Evolutionary conservation across 2,797 vertebrate genomes (phyloP), one percentile per base, ranked within the genome.

Genomic region (Bucorvus abyssinicus): DNA sequence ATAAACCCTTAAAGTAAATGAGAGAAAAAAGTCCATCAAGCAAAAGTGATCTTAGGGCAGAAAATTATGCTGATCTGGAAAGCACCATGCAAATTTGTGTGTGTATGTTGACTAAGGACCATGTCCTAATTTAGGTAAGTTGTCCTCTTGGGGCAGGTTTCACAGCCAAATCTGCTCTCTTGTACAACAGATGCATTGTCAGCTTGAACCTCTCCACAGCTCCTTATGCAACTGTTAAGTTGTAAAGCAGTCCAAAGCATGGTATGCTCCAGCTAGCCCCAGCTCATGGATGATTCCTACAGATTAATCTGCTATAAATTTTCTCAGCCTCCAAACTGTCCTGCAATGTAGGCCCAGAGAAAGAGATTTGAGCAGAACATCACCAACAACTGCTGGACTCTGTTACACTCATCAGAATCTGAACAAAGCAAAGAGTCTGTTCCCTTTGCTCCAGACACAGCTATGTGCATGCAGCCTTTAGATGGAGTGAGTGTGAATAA

Each of bases 371-470:
- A 89, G 49, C 67, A 83, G 42, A 65, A 81, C 53, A 50, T 52
- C 42, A 32, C 14, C 52, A 64, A 2, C 44, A 73, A 17, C 26
- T 0, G 0, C 80, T 34, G 59, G 13, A 38, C 52, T 87, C 63
- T 50, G 57, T 74, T 38, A 56, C 24, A 17, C 6, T 6, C 78
- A 74, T 59, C 75, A 89, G 63, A 74, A 87, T 34, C 49, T 63
- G 68, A 92, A 60, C 63, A 92, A 49, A 93, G 74, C 32, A 34
- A 42, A 75, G 64, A 38, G 80, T 87, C 78, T 92, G 64, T 38
- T 45, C 65, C 2, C 1, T 16, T 70, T 50, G 52, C 71, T 81
- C 47, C 71, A 59, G 36, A 45, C 4, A 0, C 57, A 65, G 52
- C 32, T 61, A 16, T 0, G 2, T 64, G 26, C 57, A 44, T 3